Evolutionary conservation across 2,888 invertebrate genomes (phyloP).

Genomic region (Luperina testacea): DNA sequence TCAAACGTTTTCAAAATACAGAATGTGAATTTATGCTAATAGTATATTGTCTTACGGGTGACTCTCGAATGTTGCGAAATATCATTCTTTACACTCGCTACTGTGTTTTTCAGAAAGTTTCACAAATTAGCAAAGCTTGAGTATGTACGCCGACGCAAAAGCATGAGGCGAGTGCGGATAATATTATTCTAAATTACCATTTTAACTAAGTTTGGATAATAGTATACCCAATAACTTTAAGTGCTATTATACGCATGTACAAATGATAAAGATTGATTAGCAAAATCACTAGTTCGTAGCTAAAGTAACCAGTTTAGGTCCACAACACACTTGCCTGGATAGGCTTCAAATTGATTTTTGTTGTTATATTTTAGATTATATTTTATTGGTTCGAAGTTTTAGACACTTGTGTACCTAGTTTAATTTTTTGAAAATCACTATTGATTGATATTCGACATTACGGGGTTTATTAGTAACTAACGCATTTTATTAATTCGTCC

Average conservation of each 20-base stretch:
- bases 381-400: slow-evolving; percentile 85
- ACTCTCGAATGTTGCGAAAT: slow-evolving; percentile 61
- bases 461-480: slow-evolving; percentile 66
- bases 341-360: slow-evolving; percentile 79
- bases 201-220: slow-evolving; percentile 79
- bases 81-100: slow-evolving; percentile 14
- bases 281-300: slow-evolving; percentile 83
- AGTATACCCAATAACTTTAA: slow-evolving; percentile 81
- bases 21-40: slow-evolving; percentile 74
- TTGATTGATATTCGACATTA: slow-evolving; percentile 73
- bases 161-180: slow-evolving; percentile 50
- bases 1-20: slow-evolving; percentile 68
- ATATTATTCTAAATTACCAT: slow-evolving; percentile 86
- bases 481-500: slow-evolving; percentile 62
- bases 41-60: slow-evolving; percentile 66
- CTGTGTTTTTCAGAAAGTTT: slow-evolving; percentile 11
- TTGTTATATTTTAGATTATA: slow-evolving; percentile 89
- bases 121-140: slow-evolving; percentile 43
- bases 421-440: slow-evolving; percentile 80
- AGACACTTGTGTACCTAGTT: slow-evolving; percentile 80
- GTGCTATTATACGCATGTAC: slow-evolving; percentile 88
- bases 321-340: slow-evolving; percentile 73
- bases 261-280: slow-evolving; percentile 86
- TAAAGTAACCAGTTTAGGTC: slow-evolving; percentile 72
- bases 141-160: slow-evolving; percentile 34